Evolutionary conservation across 2,888 invertebrate genomes (phyloP), one percentile per base, ranked within the genome.

Genomic region (Mylabris sibirica): DNA sequence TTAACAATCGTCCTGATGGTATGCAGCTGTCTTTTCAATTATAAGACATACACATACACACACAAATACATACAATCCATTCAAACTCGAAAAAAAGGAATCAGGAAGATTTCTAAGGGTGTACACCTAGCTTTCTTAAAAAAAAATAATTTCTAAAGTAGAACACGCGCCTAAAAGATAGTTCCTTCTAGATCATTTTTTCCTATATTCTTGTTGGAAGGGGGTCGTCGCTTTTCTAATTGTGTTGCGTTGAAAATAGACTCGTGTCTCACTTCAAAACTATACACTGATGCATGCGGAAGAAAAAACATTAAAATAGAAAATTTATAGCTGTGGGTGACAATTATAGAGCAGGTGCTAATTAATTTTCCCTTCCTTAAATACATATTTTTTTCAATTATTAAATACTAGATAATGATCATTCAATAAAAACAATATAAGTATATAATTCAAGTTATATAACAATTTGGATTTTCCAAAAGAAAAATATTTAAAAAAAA

Each of bases 11-110:
- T 20, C 49, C 34, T 71, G 41, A 68, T 65, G 68, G 64, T 59
- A 34, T 41, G 64, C 71, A 71, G 71, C 73, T 73, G 73, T 60
- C 66, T 67, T 66, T 63, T 66, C 67, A 49, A 67, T 70, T 70
- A 68, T 65, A 57, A 64, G 20, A 49, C 59, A 53, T 24, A 65
- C 59, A 44, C 63, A 64, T 44, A 63, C 20, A 44, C 30, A 63
- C 26, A n/a, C 20, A 24, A 3, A 59, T 24, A 34, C 24, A 60
- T n/a, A 60, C 30, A 20, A 49, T 49, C 49, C 49, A 49, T 49
- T 60, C 24, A 60, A 60, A 35, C 60, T 38, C 34, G n/a, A n/a
- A 34, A 34, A 34, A 20, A 34, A 35, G 26, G 60, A 34, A 34
- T 34, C 34, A 20, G 60, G 20, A 35, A 20, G 35, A 38, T 34